A percentile compares a stretch with the other conserved stretches of the same genome.
Evolutionary conservation across 2,113 vertebrate genomes (phyloP).

Genomic region (Vulpes ferrilata): DNA sequence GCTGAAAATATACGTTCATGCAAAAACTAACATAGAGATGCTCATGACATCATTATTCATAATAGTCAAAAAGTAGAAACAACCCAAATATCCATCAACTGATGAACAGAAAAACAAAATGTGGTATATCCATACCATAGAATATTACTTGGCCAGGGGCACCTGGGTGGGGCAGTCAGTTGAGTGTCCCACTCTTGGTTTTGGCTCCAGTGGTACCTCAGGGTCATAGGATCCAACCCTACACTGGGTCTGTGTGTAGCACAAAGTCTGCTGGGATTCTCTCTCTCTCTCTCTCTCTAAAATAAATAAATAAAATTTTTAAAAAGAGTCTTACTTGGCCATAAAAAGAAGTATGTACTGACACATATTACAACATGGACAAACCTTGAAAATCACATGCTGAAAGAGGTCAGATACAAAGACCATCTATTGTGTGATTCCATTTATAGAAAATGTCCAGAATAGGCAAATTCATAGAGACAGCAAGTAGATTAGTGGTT

Average conservation of each 20-base stretch:
- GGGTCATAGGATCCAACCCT: neutral
- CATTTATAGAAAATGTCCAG: neutral
- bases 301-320: neutral
- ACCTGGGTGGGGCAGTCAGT: neutral
- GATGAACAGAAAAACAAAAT: neutral
- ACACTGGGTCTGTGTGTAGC: neutral
- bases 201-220: neutral
- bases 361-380: neutral
- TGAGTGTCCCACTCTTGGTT: neutral
- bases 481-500: neutral
- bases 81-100: neutral
- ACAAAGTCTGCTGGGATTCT: neutral
- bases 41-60: neutral
- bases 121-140: neutral
- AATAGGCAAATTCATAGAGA: neutral
- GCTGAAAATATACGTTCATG: neutral
- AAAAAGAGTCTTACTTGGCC: neutral
- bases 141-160: neutral
- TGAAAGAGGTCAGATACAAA: neutral
- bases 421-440: neutral
- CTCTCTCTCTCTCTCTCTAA: neutral
- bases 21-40: neutral
- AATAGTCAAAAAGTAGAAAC: neutral
- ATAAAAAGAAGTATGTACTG: neutral
- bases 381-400: neutral